phyloP scores from a whole-genome alignment of 2,113 vertebrate genomes.

The Gobiocypris rarus region DNA sequence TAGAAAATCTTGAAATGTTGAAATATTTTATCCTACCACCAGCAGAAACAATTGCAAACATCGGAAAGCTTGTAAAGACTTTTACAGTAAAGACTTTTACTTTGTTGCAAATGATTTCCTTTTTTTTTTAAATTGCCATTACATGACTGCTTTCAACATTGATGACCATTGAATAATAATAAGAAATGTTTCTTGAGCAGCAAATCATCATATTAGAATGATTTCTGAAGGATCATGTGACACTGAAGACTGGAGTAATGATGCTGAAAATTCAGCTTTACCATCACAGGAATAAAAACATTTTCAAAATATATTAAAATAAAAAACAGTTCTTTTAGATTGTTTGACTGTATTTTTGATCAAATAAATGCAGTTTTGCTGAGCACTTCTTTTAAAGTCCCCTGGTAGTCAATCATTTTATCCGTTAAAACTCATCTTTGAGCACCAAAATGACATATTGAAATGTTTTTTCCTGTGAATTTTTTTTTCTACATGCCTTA shows the following conservation, averaged over 20 bases:
- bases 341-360: not conserved
- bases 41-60: not conserved
- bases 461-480: too few species aligned
- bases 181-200: not conserved
- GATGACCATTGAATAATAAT: not conserved
- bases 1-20: not conserved
- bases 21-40: not conserved
- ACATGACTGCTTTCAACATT: not conserved
- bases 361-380: not conserved
- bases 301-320: too few species aligned
- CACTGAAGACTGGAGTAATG: not conserved
- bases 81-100: too few species aligned
- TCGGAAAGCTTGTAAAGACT: not conserved
- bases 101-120: too few species aligned
- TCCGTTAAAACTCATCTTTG: too few species aligned
- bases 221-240: not conserved
- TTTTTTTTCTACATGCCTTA: too few species aligned
- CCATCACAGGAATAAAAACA: not conserved
- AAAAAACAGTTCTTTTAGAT: not conserved
- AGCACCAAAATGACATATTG: too few species aligned
- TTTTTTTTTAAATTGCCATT: not conserved
- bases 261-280: not conserved
- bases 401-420: too few species aligned
- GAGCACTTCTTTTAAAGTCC: not conserved
- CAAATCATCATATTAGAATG: not conserved